Percentiles rank a stretch among this genome's conserved stretches.
Evolutionary conservation across 2,797 vertebrate genomes (phyloP).

Genomic region (Cuniculus paca): DNA sequence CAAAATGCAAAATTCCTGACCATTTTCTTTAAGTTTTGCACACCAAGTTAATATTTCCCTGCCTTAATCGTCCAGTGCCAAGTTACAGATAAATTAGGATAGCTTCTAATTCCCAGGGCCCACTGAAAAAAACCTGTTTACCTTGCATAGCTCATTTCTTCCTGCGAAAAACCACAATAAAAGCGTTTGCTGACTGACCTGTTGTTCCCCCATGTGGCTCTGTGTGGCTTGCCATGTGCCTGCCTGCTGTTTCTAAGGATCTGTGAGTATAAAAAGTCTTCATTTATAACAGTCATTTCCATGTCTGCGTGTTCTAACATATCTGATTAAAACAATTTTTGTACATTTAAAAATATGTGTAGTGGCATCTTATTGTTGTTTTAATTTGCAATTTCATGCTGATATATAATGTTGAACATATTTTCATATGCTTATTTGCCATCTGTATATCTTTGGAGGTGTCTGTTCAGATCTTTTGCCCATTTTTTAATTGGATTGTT

Average conservation of each 20-base stretch:
- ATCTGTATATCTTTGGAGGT: constrained; percentile 67
- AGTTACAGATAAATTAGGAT: neutral
- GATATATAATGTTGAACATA: constrained; percentile 70
- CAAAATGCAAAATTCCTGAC: neutral
- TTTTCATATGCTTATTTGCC: constrained; percentile 76
- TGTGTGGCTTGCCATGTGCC: neutral
- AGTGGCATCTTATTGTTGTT: constrained; percentile 68
- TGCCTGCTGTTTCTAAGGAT: neutral
- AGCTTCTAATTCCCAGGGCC: neutral
- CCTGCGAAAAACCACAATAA: neutral
- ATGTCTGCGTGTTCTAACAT: neutral
- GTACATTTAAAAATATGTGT: constrained; percentile 58
- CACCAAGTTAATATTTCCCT: neutral
- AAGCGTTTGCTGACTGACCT: neutral
- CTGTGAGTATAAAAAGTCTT: constrained; percentile 30
- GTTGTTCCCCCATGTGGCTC: neutral
- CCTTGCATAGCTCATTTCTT: neutral
- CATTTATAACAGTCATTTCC: constrained; percentile 31
- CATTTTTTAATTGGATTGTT: constrained; percentile 74
- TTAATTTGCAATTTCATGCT: constrained; percentile 73
- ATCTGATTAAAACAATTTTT: constrained; percentile 54
- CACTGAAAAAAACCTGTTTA: neutral
- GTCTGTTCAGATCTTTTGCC: constrained; percentile 74
- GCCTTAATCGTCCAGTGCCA: neutral
- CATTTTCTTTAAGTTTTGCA: neutral